Evolutionary conservation across 2,888 invertebrate species (phyloP), one percentile per base, ranked within the genome.

Genomic region (Drosophila leonis): DNA sequence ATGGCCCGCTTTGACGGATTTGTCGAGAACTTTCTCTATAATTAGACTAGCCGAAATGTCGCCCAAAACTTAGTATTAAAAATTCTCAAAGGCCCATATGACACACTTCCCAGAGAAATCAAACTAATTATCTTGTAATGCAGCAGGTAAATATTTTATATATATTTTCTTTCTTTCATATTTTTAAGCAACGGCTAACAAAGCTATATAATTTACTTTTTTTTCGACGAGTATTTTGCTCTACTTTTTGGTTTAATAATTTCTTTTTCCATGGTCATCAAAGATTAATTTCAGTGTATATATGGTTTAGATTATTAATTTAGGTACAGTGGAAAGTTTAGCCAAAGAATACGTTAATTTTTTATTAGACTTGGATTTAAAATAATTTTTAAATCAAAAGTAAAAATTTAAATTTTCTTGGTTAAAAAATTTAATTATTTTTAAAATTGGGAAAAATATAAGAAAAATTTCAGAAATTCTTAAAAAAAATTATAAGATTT

Each of bases 111-210:
- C 49, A 49, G 13, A 31, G 10, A 48, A 75, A 37, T 37, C 20
- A 52, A 60, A 60, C 51, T 24, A 10, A n/a, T 29, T 4, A 0
- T 39, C 20, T 60, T 80, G 35, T 68, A 80, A 71, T 88, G 70
- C 74, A 88, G 74, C 78, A 67, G 63, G 62, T 66, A 27, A 55
- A 66, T 72, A 57, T 76, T 68, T 67, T 46, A 65, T 71, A 63
- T 81, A 65, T 71, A 35, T 65, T 56, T 59, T 55, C 62, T 64
- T 55, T 63, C 41, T 44, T 54, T 29, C 20, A 67, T 63, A 51
- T 52, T 41, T 41, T 63, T 24, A 56, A 60, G 65, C 79, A 72
- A 39, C n/a, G 27, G 9, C 15, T 56, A 65, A 65, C 42, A 55
- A 37, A 48, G 29, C 31, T 42, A 42, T 56, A 20, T 39, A 18